Evolutionary conservation across 1,140 invertebrate species (phyloP), one percentile per base, ranked within the genome.

Genomic region (Drosophila busckii): DNA sequence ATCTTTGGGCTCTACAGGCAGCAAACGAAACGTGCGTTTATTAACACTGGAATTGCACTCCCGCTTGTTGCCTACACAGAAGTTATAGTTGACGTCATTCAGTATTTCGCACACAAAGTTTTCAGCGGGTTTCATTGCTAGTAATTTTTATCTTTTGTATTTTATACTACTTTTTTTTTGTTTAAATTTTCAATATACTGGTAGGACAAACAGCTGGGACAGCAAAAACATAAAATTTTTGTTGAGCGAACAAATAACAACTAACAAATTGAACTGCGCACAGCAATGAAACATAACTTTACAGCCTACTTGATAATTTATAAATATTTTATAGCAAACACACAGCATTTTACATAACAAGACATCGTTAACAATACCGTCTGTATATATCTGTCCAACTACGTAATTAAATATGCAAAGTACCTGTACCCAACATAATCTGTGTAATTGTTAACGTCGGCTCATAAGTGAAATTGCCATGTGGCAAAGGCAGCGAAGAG

Each of bases 101-200:
- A 60, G 10, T 1, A 60, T 15, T n/a, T 40, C 50, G 26, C 50
- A 26, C 1, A 60, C 56, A 15, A 53, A 59, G 13, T 59, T 59
- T 7, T 10, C 9, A 10, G 9, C 15, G 31, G 4, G n/a, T n/a
- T n/a, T n/a, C n/a, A n/a, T n/a, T n/a, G n/a, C n/a, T n/a, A n/a
- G n/a, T n/a, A n/a, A n/a, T n/a, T n/a, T n/a, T n/a, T n/a, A n/a
- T n/a, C n/a, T n/a, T n/a, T n/a, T n/a, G n/a, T n/a, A n/a, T n/a
- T n/a, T n/a, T n/a, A n/a, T n/a, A n/a, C n/a, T n/a, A n/a, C n/a
- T n/a, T n/a, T n/a, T n/a, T n/a, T n/a, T n/a, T n/a, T n/a, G n/a
- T n/a, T n/a, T n/a, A n/a, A n/a, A n/a, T n/a, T n/a, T n/a, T n/a
- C n/a, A n/a, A n/a, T n/a, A n/a, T 2, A 6, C 9, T 3, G 17